phyloP scores from a whole-genome alignment of 2,797 vertebrate genomes.

The Pseudocheirus occidentalis region DNA sequence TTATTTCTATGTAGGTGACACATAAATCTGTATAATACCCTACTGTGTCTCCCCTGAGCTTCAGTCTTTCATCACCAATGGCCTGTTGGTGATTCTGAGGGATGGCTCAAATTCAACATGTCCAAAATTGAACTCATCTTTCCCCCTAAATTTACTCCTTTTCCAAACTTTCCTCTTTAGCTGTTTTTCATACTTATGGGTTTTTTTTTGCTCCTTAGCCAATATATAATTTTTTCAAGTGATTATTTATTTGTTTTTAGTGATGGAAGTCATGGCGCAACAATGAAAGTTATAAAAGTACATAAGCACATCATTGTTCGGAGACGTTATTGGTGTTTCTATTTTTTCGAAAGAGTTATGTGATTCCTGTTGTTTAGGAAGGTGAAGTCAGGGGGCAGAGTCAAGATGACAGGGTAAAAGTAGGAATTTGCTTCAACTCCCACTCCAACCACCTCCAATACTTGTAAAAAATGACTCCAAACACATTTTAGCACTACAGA shows the following conservation, averaged over 20 bases:
- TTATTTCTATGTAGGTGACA: neutral
- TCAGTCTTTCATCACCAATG: neutral
- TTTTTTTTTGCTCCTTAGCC: neutral
- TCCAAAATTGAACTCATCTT: neutral
- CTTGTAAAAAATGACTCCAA: no score
- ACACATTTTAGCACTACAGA: no score
- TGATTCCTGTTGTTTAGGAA: neutral
- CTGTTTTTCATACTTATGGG: neutral
- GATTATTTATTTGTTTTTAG: neutral
- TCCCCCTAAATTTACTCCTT: neutral
- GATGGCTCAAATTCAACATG: neutral
- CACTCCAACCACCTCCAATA: no score
- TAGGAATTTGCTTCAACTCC: no score
- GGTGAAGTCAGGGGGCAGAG: no score
- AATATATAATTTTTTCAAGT: neutral
- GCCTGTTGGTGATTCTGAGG: neutral
- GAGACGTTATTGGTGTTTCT: neutral
- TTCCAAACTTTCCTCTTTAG: neutral
- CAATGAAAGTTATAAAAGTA: neutral
- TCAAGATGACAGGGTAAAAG: no score
- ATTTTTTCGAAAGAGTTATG: neutral
- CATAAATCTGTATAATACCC: neutral
- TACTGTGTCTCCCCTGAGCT: neutral
- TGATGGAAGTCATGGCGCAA: neutral
- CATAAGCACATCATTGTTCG: neutral